Conservation (phyloP, 2,113 vertebrate genomes). For the Heteronetta atricapilla region DNA sequence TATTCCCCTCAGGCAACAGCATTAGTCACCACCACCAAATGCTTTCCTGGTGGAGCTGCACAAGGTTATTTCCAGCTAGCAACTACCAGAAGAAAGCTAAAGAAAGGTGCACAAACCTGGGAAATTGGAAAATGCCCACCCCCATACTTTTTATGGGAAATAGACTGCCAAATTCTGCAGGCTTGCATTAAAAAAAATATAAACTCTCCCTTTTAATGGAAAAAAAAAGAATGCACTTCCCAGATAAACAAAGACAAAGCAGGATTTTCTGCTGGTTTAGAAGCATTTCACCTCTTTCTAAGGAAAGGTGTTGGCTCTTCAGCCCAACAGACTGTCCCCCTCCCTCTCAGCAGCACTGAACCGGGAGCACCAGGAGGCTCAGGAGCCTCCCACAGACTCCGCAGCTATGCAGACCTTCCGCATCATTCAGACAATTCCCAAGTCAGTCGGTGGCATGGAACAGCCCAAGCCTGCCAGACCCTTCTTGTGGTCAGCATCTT, state of each 20-base stretch:
- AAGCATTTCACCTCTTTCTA: background rate
- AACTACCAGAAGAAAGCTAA: background rate
- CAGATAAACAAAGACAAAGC: background rate
- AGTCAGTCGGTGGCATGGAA: fast-evolving
- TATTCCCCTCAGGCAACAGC: background rate
- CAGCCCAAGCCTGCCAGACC: background rate
- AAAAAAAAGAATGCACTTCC: background rate
- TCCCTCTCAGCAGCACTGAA: background rate
- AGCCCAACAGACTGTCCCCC: background rate
- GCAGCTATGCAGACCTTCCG: background rate
- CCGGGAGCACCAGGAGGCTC: background rate
- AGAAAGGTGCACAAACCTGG: background rate
- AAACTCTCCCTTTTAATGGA: background rate
- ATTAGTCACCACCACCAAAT: constrained; percentile 13
- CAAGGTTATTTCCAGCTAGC: background rate
- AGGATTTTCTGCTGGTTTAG: background rate
- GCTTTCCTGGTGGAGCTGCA: background rate
- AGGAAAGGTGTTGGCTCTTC: background rate
- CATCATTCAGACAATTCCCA: background rate
- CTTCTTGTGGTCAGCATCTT: background rate
- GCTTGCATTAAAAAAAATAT: background rate
- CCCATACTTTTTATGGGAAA: background rate
- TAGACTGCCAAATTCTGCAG: background rate
- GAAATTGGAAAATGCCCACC: background rate
- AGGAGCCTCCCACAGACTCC: background rate